These are phyloP conservation scores for Pseudocheirus occidentalis DNA, from an alignment of 2,797 vertebrate species.

Conservation along the genomic window DNA sequence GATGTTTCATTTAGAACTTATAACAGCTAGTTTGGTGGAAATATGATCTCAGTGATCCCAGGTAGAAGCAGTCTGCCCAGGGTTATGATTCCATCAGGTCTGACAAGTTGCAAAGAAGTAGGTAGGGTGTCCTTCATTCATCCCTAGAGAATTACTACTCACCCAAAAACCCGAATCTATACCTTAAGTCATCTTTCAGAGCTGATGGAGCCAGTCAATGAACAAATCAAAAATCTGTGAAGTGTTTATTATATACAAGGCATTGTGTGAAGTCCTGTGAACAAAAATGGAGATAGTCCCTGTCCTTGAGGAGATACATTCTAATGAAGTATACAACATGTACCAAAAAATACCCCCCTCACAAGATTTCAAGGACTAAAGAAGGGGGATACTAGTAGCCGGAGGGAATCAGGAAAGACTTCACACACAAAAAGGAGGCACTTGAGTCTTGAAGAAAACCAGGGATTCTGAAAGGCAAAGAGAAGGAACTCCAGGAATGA, in stretches of 20 bases:
- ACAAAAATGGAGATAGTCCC: not conserved
- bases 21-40: not conserved
- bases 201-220: not conserved
- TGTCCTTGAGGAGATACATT: not conserved
- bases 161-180: not conserved
- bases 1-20: not conserved
- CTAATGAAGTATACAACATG: not conserved
- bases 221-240: not conserved
- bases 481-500: not conserved
- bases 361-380: not conserved
- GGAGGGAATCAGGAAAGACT: not conserved
- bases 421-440: not conserved
- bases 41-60: not conserved
- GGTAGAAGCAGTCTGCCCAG: rapidly evolving
- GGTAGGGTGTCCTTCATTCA: not conserved
- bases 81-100: not conserved
- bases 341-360: not conserved
- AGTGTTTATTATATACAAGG: not conserved
- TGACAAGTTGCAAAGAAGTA: not conserved
- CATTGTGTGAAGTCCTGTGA: not conserved
- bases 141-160: not conserved
- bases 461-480: not conserved
- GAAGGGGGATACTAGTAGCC: too few species aligned
- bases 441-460: not conserved
- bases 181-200: not conserved